Base-by-base conservation (phyloP, 2,113 vertebrate species). In the Elephas maximus region DNA sequence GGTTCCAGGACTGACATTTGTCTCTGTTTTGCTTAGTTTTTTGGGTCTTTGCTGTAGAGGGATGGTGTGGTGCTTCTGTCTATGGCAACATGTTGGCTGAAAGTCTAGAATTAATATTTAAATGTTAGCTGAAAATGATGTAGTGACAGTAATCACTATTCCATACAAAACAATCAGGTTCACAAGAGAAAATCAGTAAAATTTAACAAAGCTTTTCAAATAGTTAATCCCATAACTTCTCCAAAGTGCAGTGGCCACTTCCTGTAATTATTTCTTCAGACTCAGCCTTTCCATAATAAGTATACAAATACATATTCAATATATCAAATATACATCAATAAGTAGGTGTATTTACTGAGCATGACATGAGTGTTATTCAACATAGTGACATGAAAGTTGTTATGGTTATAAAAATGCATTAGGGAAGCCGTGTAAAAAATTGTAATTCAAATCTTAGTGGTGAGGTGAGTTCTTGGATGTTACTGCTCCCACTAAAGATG, bases 131-230 rank as follows among this genome's bases (percentile, higher is more conserved):
- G 48, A 87, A 88, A 51, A 28, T 81, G 23, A 53, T 74, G 5
- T 26, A 85, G 17, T 71, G 37, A 88, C 26, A 48, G 1, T 51
- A 76, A n/a, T 51, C 94, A 94, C 6, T 57, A 44, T 85, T 65
- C n/a, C 11, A 33, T 87, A 63, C 9, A 76, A 28, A 92, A 89
- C 60, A 84, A 37, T 80, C 44, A 93, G 37, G 30, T 83, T 85
- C 57, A 74, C 44, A 24, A 90, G 44, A 96, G 57, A 96, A 93
- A 96, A 87, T 76, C 37, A 69, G 12, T 90, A 86, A 91, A 90
- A 89, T 62, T 85, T 90, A 90, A 96, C 18, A 62, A 51, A 88
- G 33, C 0, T 79, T 6, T 92, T 80, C 26, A 89, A 77, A 67
- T 53, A 88, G 18, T 94, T 94, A 88, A 73, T 80, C 37, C 53